These are phyloP conservation scores for Cylloceria caligata DNA, from an alignment of 2,888 invertebrate genomes.

Conservation along the genomic window DNA sequence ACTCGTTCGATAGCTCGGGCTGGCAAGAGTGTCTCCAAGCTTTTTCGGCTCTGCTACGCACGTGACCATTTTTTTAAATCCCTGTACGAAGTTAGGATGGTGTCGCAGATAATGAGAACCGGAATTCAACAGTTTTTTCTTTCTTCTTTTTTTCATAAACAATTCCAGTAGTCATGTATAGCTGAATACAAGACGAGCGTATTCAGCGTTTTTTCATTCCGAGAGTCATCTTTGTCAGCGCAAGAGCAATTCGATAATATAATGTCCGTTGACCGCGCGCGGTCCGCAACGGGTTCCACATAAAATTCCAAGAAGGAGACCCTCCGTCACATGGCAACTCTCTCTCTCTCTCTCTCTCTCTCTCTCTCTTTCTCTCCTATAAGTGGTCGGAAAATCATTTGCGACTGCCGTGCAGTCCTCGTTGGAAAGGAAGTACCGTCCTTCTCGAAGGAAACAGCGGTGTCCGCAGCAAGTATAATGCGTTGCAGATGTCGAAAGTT, in stretches of 20 bases:
- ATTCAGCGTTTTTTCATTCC: neutral
- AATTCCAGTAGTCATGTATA: conserved; percentile 38
- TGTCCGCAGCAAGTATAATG: conserved; percentile 56
- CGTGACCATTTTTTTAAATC: conserved; percentile 59
- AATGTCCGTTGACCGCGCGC: conserved; percentile 45
- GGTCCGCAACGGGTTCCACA: conserved; percentile 16
- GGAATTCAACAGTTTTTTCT: conserved; percentile 31
- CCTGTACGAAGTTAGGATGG: conserved; percentile 47
- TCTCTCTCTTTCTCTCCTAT: neutral
- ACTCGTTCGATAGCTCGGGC: neutral
- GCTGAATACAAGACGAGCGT: conserved; percentile 18
- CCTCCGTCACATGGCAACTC: too few relatives aligned
- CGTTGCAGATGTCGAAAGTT: conserved; percentile 63
- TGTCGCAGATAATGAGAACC: conserved; percentile 53
- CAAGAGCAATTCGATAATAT: conserved; percentile 63
- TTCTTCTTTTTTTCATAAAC: neutral
- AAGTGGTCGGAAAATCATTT: conserved; percentile 34
- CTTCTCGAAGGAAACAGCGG: conserved; percentile 57
- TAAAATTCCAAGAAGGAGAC: conserved; percentile 55
- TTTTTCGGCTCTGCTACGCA: conserved; percentile 38
- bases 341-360: neutral
- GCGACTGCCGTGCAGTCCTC: conserved; percentile 1
- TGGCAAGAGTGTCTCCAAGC: neutral
- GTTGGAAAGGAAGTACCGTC: conserved; percentile 61
- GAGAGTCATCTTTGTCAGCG: conserved; percentile 23